Evolutionary conservation across 2,113 vertebrate species (phyloP).

Genomic region (Elephas maximus): DNA sequence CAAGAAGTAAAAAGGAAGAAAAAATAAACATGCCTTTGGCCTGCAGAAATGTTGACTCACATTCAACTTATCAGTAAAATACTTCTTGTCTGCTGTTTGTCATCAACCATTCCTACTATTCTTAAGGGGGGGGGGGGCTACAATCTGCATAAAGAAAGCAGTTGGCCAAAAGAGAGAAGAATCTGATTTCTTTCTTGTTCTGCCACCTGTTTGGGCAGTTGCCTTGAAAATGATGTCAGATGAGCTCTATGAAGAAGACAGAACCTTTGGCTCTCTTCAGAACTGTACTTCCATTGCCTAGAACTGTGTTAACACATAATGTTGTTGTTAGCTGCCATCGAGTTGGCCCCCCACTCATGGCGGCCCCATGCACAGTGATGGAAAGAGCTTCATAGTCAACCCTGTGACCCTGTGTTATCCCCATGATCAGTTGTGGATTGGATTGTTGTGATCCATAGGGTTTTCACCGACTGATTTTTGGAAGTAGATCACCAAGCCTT

Average conservation of each 20-base stretch:
- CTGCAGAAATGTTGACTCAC: constrained; percentile 39
- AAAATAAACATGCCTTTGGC: background rate
- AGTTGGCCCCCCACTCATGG: background rate
- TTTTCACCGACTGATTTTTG: background rate
- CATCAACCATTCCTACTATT: background rate
- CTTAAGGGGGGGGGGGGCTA: background rate
- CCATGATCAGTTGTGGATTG: background rate
- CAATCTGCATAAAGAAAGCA: constrained; percentile 28
- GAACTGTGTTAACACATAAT: background rate
- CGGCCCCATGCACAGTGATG: background rate
- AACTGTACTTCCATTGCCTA: background rate
- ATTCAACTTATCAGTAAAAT: background rate
- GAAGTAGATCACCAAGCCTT: background rate
- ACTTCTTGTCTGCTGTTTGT: constrained; percentile 8
- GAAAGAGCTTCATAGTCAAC: background rate
- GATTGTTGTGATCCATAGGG: background rate
- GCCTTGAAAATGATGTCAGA: background rate
- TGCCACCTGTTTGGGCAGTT: background rate
- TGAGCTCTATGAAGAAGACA: background rate
- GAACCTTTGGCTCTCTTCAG: background rate
- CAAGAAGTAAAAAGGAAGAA: constrained; percentile 8
- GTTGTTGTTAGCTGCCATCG: background rate
- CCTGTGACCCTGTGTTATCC: no score
- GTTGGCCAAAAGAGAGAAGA: constrained; percentile 25
- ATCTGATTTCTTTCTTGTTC: constrained; percentile 51